Percentiles rank a stretch among this genome's conserved stretches.
phyloP scores from a whole-genome alignment of 2,113 vertebrate species.

The Petrocephalus microphthalmus region DNA sequence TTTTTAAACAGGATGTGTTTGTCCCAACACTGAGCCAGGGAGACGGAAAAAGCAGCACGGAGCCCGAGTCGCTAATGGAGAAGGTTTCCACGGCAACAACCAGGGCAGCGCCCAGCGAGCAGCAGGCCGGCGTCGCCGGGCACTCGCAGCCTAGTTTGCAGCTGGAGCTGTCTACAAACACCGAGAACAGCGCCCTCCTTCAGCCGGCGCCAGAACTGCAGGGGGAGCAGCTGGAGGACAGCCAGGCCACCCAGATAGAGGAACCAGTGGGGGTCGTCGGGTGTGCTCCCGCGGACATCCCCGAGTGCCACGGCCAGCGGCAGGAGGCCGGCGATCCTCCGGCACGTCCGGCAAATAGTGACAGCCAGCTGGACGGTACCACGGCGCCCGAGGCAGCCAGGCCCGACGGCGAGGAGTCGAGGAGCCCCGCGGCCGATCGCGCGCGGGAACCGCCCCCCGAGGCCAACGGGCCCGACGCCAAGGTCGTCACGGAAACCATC shows the following conservation, averaged over 20 bases:
- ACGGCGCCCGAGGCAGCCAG: constrained; percentile 5
- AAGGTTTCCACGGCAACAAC: constrained; percentile 29
- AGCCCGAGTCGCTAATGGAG: constrained; percentile 12
- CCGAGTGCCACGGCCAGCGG: neutral
- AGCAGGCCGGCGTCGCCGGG: constrained; percentile 25
- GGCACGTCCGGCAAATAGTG: constrained; percentile 4
- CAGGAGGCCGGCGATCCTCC: constrained; percentile 12
- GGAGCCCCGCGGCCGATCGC: neutral
- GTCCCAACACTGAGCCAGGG: constrained; percentile 76
- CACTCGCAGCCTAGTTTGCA: constrained; percentile 45
- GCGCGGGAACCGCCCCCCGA: neutral
- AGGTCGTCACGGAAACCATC: constrained; percentile 30
- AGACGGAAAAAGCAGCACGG: constrained; percentile 28
- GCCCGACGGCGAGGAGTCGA: neutral
- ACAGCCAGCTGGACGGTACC: constrained; percentile 21
- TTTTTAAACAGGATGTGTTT: constrained; percentile 77
- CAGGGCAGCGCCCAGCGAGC: constrained; percentile 41
- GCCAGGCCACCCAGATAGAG: constrained; percentile 70
- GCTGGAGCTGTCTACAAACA: constrained; percentile 65
- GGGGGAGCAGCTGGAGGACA: constrained; percentile 51
- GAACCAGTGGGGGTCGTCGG: constrained; percentile 34
- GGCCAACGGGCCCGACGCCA: neutral
- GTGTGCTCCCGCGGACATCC: constrained; percentile 24
- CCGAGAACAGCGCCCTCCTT: constrained; percentile 49
- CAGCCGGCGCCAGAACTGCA: constrained; percentile 24